Base-by-base conservation (phyloP, 2,797 vertebrate genomes). In the Naso thynnoides region DNA sequence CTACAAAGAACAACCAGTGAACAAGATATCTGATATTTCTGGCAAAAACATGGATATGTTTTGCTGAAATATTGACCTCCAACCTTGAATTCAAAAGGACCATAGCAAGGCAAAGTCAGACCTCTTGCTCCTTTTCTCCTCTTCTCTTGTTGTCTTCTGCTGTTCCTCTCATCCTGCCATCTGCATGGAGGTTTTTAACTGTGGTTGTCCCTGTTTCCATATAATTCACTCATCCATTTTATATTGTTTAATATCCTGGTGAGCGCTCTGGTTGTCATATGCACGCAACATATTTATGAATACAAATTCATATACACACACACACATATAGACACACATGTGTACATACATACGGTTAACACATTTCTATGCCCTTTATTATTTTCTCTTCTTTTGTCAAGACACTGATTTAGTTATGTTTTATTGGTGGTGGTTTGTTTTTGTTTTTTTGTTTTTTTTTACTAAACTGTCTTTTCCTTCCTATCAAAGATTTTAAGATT, bases 181-280 rank as follows among this genome's bases (percentile, higher is more conserved):
- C 29, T 76, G 85, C 88, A 91, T 88, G 85, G 39, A 80, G 53
- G 53, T 82, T 68, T 85, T 55, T 50, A 65, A 49, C 45, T 53
- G 69, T 78, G 56, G 52, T 75, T 42, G 73, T 77, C 74, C 60
- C 64, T 59, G 49, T 85, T 73, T 78, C 67, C 81, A 90, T 82
- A 57, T 8, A 59, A 84, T 74, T 76, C 72, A 59, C 38, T 80
- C 84, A 87, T 78, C 49, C 80, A 82, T 84, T 79, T 65, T 71
- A 49, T 74, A 61, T 54, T 62, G 61, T 83, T 84, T 79, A 88
- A 90, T 83, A 53, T 80, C 78, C 58, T 29, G 52, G 74, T 88
- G 86, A 90, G 86, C 88, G 88, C 86, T 89, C 83, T 90, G 87
- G 88, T 92, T 90, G 85, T 92, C 85, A 82, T 47, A 60, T 41